These are phyloP conservation scores for Drosophila nasuta DNA, from an alignment of 1,140 invertebrate genomes.

Conservation along the genomic window DNA sequence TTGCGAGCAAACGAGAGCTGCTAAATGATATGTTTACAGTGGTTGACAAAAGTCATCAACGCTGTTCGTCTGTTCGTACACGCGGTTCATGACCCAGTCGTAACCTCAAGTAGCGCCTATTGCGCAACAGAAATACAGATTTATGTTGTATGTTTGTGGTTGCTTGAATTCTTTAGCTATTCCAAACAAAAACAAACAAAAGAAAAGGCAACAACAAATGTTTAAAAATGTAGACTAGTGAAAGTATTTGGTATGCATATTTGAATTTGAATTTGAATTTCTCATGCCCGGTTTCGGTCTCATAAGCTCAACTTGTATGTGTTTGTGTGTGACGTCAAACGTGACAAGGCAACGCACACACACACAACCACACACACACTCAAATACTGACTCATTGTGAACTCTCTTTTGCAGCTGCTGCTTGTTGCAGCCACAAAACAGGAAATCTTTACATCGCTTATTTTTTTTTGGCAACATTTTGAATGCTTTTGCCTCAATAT, in stretches of 20 bases:
- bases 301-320: conserved; percentile 27
- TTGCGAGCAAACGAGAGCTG: conserved; percentile 27
- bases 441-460: conserved; percentile 48
- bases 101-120: conserved; percentile 13
- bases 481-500: conserved; percentile 64
- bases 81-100: conserved; percentile 63
- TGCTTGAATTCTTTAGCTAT: conserved; percentile 58
- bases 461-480: conserved; percentile 65
- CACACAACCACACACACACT: conserved; percentile 39
- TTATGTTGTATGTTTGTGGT: not conserved
- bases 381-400: conserved; percentile 26
- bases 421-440: conserved; percentile 51
- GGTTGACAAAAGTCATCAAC: conserved; percentile 19
- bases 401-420: conserved; percentile 62
- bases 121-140: conserved; percentile 25
- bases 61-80: not conserved
- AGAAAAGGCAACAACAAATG: not conserved
- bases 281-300: conserved; percentile 54
- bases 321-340: conserved; percentile 68
- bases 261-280: conserved; percentile 68
- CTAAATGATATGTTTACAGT: conserved; percentile 31
- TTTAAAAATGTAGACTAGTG: conserved; percentile 46
- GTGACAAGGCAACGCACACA: conserved; percentile 43
- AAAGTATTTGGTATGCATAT: conserved; percentile 72
- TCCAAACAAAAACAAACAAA: conserved; percentile 20